These are phyloP conservation scores for Ceratina australensis DNA, from an alignment of 1,140 invertebrate species.

Conservation along the genomic window DNA sequence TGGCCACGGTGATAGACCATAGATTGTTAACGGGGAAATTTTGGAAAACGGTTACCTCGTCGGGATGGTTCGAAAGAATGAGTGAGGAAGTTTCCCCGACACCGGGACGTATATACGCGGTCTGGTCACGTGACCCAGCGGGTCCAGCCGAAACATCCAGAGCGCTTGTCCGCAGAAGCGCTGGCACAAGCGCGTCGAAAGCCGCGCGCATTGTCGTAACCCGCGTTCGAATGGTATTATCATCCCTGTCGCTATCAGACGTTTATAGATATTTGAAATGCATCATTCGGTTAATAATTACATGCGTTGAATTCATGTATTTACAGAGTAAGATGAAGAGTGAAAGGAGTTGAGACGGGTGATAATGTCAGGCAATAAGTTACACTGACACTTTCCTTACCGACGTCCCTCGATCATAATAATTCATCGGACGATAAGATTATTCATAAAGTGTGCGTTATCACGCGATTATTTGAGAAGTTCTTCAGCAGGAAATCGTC, in stretches of 20 bases:
- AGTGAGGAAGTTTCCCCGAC: conserved; percentile 67
- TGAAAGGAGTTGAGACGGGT: too few relatives aligned
- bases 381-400: too few relatives aligned
- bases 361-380: too few relatives aligned
- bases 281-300: too few relatives aligned
- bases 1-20: not conserved
- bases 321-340: too few relatives aligned
- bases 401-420: not conserved
- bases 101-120: conserved; percentile 68
- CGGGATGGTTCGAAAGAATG: conserved; percentile 66
- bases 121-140: conserved; percentile 60
- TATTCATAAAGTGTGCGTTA: too few relatives aligned
- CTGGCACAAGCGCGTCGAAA: conserved; percentile 8
- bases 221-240: too few relatives aligned
- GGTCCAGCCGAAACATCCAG: not conserved
- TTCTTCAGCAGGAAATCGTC: not conserved
- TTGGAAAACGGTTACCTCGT: conserved; percentile 46
- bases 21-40: not conserved
- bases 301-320: too few relatives aligned
- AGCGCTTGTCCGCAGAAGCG: not conserved
- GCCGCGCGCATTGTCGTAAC: not conserved
- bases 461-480: not conserved
- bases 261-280: too few relatives aligned
- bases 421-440: not conserved
- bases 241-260: too few relatives aligned